Base-by-base conservation (phyloP, 1,140 invertebrate genomes). In the Arion vulgaris region DNA sequence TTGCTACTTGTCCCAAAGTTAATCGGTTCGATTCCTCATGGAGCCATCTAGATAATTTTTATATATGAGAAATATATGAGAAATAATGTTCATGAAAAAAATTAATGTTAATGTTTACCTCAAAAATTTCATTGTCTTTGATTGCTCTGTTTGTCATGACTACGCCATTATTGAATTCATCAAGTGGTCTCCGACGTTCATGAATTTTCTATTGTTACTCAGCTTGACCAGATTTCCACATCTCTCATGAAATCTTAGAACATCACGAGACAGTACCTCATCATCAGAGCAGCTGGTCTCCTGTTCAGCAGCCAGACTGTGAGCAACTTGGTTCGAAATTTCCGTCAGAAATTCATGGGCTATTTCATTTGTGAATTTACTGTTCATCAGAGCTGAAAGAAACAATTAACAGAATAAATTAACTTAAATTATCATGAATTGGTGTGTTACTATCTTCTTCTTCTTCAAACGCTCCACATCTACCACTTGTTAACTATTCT, bases 161-260 rank as follows among this genome's bases (percentile, higher is more conserved):
- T 82, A 97, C 92, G 26, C 96, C 96, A 93, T 96, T 95, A 93
- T 97, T 97, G 89, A 97, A 98, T 86, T 94, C 94, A 82, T 93
- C 92, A 72, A 93, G 85, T 7, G 93, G 92, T n/a, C 90, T 84
- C 89, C 95, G 95, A 88, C 96, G 93, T 80, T 95, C 94, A n/a
- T 96, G 34, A 96, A 97, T 83, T 94, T 94, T 92, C 96, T 95
- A 83, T 95, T 94, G 92, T 97, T 97, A 82, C 96, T 96, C n/a
- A 99, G 92, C 91, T 97, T 98, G 0, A 98, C 96, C 57, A 98
- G 93, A 5, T 95, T 95, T 0, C 97, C 97, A 89, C 96, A 97
- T 78, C 96, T 94, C 62, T 96, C 95, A 91, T 98, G 97, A 93
- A 99, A 98, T 75, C 95, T 94, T 78, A 98, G 92, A n/a, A 83